phyloP scores from a whole-genome alignment of 2,113 vertebrate species.

The Rhombomys opimus region DNA sequence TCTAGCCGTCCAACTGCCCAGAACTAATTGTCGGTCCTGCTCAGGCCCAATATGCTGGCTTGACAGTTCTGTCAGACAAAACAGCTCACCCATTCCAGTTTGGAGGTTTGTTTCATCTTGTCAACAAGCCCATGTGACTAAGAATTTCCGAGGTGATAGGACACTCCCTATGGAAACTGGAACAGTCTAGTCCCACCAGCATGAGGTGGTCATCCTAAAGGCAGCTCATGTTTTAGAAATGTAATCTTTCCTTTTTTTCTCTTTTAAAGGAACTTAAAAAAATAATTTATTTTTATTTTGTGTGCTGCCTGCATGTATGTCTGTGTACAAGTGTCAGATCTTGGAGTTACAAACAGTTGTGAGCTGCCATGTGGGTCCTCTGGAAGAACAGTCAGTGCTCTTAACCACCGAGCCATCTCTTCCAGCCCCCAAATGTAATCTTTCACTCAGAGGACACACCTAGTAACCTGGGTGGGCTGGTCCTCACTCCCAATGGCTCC shows the following conservation, averaged over 20 bases:
- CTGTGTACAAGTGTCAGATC: no score
- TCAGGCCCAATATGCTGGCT: neutral
- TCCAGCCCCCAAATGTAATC: neutral
- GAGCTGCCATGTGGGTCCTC: no score
- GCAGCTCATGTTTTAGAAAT: neutral
- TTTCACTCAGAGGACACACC: neutral
- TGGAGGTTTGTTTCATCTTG: neutral
- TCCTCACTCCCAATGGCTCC: neutral
- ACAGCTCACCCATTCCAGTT: neutral
- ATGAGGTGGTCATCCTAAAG: accelerated
- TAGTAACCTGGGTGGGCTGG: accelerated
- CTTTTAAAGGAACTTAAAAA: no score
- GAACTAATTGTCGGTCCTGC: neutral
- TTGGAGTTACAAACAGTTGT: no score
- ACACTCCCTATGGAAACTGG: accelerated
- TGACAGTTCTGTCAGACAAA: neutral
- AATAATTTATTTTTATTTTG: no score
- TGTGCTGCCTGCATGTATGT: no score
- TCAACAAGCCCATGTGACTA: neutral
- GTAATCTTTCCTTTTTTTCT: no score
- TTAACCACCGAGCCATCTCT: no score
- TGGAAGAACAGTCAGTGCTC: no score
- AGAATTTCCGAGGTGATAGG: neutral
- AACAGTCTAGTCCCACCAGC: neutral
- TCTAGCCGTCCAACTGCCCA: accelerated